A percentile compares a stretch with the other conserved stretches of the same genome.
These are phyloP conservation scores for Mesembrinibis cayennensis DNA, from an alignment of 2,113 vertebrate genomes.

Conservation along the genomic window DNA sequence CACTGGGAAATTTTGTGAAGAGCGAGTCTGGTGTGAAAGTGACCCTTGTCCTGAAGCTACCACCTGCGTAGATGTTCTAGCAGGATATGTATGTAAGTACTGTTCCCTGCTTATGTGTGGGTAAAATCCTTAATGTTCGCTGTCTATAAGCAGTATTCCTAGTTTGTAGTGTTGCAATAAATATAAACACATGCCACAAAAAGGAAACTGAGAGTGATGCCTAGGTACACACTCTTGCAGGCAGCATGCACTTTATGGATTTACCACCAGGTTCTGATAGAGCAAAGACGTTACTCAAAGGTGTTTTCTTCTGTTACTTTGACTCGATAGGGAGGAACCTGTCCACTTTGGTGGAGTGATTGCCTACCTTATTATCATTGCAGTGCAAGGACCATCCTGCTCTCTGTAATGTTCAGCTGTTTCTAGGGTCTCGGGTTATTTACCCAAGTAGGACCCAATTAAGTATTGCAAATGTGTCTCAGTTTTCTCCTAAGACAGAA, in stretches of 20 bases:
- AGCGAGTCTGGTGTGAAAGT: conserved; percentile 86
- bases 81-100: conserved; percentile 92
- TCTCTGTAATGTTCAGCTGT: neutral
- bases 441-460: neutral
- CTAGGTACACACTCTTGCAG: neutral
- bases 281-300: neutral
- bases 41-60: conserved; percentile 79
- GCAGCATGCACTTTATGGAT: neutral
- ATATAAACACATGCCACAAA: neutral
- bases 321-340: neutral
- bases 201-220: neutral
- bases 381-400: neutral
- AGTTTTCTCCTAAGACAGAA: neutral
- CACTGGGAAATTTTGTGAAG: conserved; percentile 85
- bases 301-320: neutral
- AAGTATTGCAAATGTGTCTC: neutral
- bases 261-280: neutral
- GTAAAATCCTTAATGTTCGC: neutral
- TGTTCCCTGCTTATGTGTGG: neutral
- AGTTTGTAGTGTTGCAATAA: neutral
- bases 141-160: neutral
- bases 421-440: neutral
- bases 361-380: neutral
- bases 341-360: neutral
- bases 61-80: conserved; percentile 81